Base-by-base conservation (phyloP, 2,113 vertebrate genomes). In the Prionailurus bengalensis region DNA sequence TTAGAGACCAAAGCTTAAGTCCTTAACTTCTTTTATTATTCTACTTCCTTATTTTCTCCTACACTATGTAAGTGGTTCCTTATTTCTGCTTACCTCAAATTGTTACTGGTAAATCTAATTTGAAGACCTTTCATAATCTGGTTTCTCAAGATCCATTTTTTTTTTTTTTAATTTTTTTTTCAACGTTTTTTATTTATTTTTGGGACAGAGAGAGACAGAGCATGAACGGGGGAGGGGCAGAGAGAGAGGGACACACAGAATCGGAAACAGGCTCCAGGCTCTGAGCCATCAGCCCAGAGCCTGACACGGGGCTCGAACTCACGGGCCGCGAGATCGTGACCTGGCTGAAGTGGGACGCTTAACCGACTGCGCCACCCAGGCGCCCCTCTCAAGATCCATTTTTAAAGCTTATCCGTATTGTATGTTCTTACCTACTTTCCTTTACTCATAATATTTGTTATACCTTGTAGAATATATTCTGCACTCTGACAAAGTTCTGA, bases 41-140 rank as follows among this genome's bases (percentile, higher is more conserved):
- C 25, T 42, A 91, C 55, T 1, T 85, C 9, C 39, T 82, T 36
- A 70, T 45, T 88, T 13, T 53, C 17, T 89, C 17, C 58, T 70
- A 27, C 9, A 48, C 51, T 74, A 36, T n/a, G 76, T 61, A 48
- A 51, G 70, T 25, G 36, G 31, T 88, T 95, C 45, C 53, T 96
- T 73, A 78, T 83, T 82, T 80, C 82, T 73, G 11, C 42, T 71
- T 87, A 27, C 51, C 27, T 86, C 33, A n/a, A n/a, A 39, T 79
- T 87, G 65, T 53, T 95, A 61, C 14, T 42, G 51, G 13, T 25
- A 31, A 63, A 15, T 82, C 10, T 58, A 13, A 36, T 92, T 31
- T 74, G 45, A 92, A 86, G 39, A 19, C 15, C 19, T 88, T 94
- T 95, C 27, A 66, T 89, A 63, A 89, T 84, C 36, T 89, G 36